Evolutionary conservation across 2,888 invertebrate species (phyloP), one percentile per base, ranked within the genome.

Genomic region (Cetonia aurata): DNA sequence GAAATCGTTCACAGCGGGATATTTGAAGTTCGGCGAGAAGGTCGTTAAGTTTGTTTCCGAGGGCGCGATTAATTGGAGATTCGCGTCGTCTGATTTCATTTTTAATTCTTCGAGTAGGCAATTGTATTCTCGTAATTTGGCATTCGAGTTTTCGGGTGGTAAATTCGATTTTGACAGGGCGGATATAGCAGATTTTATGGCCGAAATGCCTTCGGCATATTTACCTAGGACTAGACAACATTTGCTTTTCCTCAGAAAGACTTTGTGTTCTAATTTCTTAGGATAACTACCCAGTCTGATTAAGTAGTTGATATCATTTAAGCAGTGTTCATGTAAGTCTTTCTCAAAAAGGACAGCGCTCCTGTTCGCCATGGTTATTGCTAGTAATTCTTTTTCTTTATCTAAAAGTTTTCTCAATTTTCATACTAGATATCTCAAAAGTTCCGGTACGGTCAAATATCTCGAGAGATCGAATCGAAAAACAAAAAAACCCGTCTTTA

Each of bases 261-360:
- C 86, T 83, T 95, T 95, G 81, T 92, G 92, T n/a, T 88, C 82
- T 65, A 94, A 83, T 73, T 93, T 89, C 56, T 87, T 85, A 0
- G 95, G 94, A 79, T 95, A 95, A 9, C 88, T 89, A 1, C 80
- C 82, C 3, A 89, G 82, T 9, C 88, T 83, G 0, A 92, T 80
- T 12, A 92, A 89, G 69, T 91, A 87, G 59, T 89, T 86, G 13
- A 93, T 90, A 78, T 96, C 95, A 6, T 88, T 85, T 44, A 95
- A 81, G 0, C 92, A 88, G 57, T 89, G 87, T 73, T 91, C 88
- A 79, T 88, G 90, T 75, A 89, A 88, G 71, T 90, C 86, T 80
- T 94, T 82, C 78, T 94, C 93, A 78, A 92, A 93, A 31, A 94
- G 86, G 0, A 92, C 89, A 0, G 95, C 95, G 33, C 95, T 94